Percentiles rank a stretch among this genome's conserved stretches.
These are phyloP conservation scores for Petrolisthes cinctipes DNA, from an alignment of 2,888 invertebrate species.

Conservation along the genomic window DNA sequence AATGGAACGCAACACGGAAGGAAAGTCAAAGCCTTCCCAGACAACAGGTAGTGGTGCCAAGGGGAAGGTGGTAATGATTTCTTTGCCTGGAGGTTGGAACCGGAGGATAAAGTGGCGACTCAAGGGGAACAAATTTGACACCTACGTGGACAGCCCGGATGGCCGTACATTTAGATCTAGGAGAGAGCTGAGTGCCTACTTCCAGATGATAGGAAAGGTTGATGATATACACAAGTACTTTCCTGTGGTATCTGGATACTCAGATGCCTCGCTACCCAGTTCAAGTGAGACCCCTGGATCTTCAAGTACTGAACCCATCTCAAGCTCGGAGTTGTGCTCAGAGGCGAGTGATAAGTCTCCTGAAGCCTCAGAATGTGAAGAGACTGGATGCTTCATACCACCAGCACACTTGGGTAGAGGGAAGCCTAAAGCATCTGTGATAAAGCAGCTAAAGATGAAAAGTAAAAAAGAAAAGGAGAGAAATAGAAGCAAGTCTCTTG, in stretches of 20 bases:
- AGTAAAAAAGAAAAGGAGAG: constrained; percentile 13
- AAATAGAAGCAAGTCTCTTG: constrained; percentile 23
- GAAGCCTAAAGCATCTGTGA: constrained; percentile 17
- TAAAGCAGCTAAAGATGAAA: constrained; percentile 12
- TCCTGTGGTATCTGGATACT: constrained; percentile 53
- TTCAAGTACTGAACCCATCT: constrained; percentile 63
- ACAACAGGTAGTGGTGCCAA: constrained; percentile 8
- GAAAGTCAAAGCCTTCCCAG: constrained; percentile 19
- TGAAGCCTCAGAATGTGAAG: constrained; percentile 48
- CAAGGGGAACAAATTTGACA: constrained; percentile 55
- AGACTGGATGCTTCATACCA: not conserved
- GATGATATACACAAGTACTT: constrained; percentile 65
- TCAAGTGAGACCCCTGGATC: constrained; percentile 63
- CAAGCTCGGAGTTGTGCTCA: constrained; percentile 60
- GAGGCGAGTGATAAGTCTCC: constrained; percentile 58
- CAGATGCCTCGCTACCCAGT: constrained; percentile 50
- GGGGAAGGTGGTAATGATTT: constrained; percentile 60
- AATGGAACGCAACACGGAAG: constrained; percentile 11
- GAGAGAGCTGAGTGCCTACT: constrained; percentile 55
- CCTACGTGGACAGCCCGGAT: constrained; percentile 63
- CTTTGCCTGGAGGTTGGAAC: constrained; percentile 63
- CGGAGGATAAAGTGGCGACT: constrained; percentile 58
- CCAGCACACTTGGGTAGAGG: not conserved
- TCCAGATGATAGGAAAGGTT: constrained; percentile 62
- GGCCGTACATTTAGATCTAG: constrained; percentile 63